Conservation (phyloP, 2,888 invertebrate genomes). For the Parnassius glacialis region DNA sequence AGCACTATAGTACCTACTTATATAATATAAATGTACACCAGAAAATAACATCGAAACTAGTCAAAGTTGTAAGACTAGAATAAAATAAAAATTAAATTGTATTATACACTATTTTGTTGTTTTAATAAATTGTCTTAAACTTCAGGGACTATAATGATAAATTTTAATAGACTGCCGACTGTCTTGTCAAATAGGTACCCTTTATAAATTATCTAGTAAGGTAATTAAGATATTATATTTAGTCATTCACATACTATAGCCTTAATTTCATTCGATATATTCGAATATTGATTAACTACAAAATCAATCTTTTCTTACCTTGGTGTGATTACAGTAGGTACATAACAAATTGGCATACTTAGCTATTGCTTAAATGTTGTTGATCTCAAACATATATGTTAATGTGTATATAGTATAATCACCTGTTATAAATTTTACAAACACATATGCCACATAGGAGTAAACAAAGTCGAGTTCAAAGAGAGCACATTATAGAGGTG, state of each 20-base stretch:
- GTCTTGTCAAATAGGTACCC: slow-evolving; percentile 22
- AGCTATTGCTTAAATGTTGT: slow-evolving; percentile 77
- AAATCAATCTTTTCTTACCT: slow-evolving; percentile 30
- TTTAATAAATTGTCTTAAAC: slow-evolving; percentile 24
- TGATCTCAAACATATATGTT: slow-evolving; percentile 75
- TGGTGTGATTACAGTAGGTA: slow-evolving; percentile 42
- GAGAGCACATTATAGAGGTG: slow-evolving; percentile 64
- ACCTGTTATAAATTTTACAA: slow-evolving; percentile 67
- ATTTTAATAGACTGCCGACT: slow-evolving; percentile 25
- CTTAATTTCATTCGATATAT: background rate
- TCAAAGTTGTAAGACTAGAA: slow-evolving; percentile 41
- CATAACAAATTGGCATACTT: slow-evolving; percentile 39
- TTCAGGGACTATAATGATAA: slow-evolving; percentile 24
- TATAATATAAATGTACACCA: slow-evolving; percentile 34
- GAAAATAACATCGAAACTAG: slow-evolving; percentile 57
- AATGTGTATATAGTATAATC: slow-evolving; percentile 78
- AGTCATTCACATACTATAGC: background rate
- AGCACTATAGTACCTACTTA: slow-evolving; percentile 4
- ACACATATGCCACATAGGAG: slow-evolving; percentile 72
- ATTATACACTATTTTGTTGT: slow-evolving; percentile 24
- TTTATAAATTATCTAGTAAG: slow-evolving; percentile 11
- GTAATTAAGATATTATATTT: background rate
- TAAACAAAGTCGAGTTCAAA: slow-evolving; percentile 65
- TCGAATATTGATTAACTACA: background rate
- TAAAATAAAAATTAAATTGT: slow-evolving; percentile 17